Conservation (phyloP, 2,113 vertebrate genomes). For the Amphilophus citrinellus region DNA sequence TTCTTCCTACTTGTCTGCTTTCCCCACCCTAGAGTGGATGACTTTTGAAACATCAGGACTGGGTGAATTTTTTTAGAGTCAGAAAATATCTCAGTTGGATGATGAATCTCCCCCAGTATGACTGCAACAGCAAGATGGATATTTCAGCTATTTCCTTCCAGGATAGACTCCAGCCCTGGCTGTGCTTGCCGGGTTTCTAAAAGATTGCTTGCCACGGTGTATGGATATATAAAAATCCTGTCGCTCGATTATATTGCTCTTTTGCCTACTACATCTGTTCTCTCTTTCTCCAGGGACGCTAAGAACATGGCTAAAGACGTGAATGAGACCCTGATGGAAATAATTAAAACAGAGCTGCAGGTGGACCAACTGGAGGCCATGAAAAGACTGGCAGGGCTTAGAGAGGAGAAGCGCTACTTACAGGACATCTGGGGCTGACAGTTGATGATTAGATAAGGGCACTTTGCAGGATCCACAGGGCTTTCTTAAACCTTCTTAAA, state of each 20-base stretch:
- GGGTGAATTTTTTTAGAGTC: slow-evolving; percentile 27
- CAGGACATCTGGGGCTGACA: slow-evolving; percentile 94
- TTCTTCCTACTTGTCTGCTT: slow-evolving; percentile 5
- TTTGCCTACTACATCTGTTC: neutral
- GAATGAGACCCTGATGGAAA: slow-evolving; percentile 85
- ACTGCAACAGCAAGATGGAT: slow-evolving; percentile 49
- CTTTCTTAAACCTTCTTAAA: slow-evolving; percentile 19
- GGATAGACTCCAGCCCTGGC: slow-evolving; percentile 2
- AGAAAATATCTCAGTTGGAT: slow-evolving; percentile 23
- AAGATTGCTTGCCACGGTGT: neutral
- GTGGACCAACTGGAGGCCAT: slow-evolving; percentile 88
- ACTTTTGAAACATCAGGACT: slow-evolving; percentile 41
- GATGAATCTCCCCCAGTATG: slow-evolving; percentile 42
- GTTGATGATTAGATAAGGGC: slow-evolving; percentile 21
- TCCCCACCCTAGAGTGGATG: slow-evolving; percentile 38
- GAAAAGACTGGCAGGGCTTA: slow-evolving; percentile 86
- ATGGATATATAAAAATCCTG: neutral
- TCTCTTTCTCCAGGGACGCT: slow-evolving; percentile 84
- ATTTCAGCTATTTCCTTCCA: slow-evolving; percentile 46
- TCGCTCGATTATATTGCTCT: neutral
- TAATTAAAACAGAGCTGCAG: slow-evolving; percentile 83
- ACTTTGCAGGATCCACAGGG: slow-evolving; percentile 22
- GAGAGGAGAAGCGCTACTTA: slow-evolving; percentile 90
- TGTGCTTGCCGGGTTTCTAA: slow-evolving; percentile 15
- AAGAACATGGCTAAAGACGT: slow-evolving; percentile 97